These are phyloP conservation scores for Formica aserva DNA, from an alignment of 2,888 invertebrate genomes.

Conservation along the genomic window DNA sequence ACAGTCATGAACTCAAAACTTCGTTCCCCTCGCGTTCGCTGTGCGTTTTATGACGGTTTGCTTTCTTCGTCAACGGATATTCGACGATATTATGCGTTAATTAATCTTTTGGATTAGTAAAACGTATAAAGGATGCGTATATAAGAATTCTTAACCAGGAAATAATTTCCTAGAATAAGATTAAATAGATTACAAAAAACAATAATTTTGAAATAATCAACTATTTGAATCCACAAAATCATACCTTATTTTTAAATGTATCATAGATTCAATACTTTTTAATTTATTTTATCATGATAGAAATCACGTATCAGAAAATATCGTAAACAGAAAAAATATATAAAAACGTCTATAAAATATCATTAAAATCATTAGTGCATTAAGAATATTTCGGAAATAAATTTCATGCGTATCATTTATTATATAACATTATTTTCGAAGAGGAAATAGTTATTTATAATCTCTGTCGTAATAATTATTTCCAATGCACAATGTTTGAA, in stretches of 20 bases:
- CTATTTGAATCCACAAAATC: neutral
- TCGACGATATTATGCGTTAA: constrained; percentile 23
- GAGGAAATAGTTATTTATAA: neutral
- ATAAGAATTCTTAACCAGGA: neutral
- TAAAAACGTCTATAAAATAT: neutral
- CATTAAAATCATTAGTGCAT: neutral
- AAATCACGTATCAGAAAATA: neutral
- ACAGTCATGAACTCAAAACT: constrained; percentile 36
- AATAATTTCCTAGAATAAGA: neutral
- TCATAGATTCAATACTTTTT: neutral
- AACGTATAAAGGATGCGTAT: neutral
- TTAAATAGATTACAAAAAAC: neutral
- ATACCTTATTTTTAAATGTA: neutral
- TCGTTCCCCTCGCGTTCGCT: constrained; percentile 30
- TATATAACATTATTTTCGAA: neutral
- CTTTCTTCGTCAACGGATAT: neutral
- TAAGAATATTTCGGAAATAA: neutral
- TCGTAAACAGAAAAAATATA: neutral
- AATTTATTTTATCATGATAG: neutral
- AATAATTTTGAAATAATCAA: neutral
- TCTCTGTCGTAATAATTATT: constrained; percentile 9
- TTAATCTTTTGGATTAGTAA: neutral
- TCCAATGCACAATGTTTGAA: neutral
- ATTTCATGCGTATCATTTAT: neutral
- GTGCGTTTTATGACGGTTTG: constrained; percentile 29